A percentile compares a stretch with the other conserved stretches of the same genome.
These are phyloP conservation scores for Nothocercus julius DNA, from an alignment of 2,113 vertebrate genomes.

Conservation along the genomic window DNA sequence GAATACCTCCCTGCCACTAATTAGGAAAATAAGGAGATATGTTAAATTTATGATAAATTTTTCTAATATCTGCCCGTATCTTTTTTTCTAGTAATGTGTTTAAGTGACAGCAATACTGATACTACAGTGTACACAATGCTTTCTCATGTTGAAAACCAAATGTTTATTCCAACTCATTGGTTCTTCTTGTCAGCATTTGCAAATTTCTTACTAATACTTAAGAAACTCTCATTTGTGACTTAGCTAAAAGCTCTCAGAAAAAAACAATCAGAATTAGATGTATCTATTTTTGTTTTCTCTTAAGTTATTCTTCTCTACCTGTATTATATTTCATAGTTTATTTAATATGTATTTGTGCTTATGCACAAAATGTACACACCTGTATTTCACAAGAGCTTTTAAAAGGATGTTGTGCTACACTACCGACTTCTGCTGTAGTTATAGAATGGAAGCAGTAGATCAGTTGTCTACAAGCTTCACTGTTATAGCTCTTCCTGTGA, in stretches of 20 bases:
- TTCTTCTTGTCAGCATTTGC: neutral
- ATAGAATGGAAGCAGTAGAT: neutral
- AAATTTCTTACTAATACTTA: neutral
- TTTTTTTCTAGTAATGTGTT: neutral
- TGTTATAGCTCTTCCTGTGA: neutral
- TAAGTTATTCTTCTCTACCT: neutral
- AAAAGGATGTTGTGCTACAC: neutral
- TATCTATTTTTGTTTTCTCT: neutral
- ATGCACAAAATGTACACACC: neutral
- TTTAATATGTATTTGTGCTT: neutral
- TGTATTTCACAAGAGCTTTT: neutral
- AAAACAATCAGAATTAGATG: neutral
- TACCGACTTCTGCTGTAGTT: conserved; percentile 10
- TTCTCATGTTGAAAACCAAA: neutral
- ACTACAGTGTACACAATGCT: neutral
- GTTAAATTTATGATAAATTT: neutral
- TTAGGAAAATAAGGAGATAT: neutral
- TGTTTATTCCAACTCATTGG: too few species aligned
- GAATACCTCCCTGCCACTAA: neutral
- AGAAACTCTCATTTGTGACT: neutral
- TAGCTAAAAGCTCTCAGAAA: neutral
- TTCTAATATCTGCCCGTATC: neutral
- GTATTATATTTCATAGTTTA: neutral
- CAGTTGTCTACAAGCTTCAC: neutral
- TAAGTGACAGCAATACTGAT: neutral